Evolutionary conservation across 2,113 vertebrate genomes (phyloP), one percentile per base, ranked within the genome.

Genomic region (Catharus fuscescens): DNA sequence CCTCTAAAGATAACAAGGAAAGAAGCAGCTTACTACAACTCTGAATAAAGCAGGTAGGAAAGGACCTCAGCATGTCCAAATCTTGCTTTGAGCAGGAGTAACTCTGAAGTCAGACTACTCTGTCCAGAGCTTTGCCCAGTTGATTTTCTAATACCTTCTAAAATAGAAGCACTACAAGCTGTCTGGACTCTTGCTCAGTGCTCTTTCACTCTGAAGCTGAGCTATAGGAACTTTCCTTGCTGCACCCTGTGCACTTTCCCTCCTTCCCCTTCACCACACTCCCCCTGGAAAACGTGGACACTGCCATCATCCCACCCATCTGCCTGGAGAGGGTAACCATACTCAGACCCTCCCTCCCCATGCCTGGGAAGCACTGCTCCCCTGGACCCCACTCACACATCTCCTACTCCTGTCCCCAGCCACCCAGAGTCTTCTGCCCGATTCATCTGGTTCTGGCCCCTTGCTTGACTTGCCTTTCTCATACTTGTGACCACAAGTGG

Each of bases 301-400:
- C 47, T 16, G 13, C 19, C 19, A 11, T 23, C 62, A 80, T 8
- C 6, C 12, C 36, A 57, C 15, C 6, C n/a, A 48, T 24, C 34
- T 1, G 0, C 26, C 5, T 0, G 0, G 23, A 12, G 14, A 4
- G 11, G 12, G 18, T 29, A 34, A 54, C 19, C 8, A 2, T 0
- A 0, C 29, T 47, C 48, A 76, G 64, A 31, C 2, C 12, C 34
- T 91, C 23, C 25, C 10, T 47, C 4, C 32, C 18, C 4, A 0
- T 4, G 32, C 32, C 12, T 1, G 1, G 44, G 53, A 82, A 90
- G 40, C 32, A 24, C 29, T 38, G 57, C 9, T 65, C 36, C 52
- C 25, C 54, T 16, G 15, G 25, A 4, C 16, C 21, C 12, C 0
- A 2, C 19, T 44, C 8, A 0, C n/a, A 40, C 13, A 23, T 6